A percentile compares a stretch with the other conserved stretches of the same genome.
These are phyloP conservation scores for Beroe forskalii DNA, from an alignment of 37 sponge, comb jelly and placozoan genomes.

Conservation along the genomic window DNA sequence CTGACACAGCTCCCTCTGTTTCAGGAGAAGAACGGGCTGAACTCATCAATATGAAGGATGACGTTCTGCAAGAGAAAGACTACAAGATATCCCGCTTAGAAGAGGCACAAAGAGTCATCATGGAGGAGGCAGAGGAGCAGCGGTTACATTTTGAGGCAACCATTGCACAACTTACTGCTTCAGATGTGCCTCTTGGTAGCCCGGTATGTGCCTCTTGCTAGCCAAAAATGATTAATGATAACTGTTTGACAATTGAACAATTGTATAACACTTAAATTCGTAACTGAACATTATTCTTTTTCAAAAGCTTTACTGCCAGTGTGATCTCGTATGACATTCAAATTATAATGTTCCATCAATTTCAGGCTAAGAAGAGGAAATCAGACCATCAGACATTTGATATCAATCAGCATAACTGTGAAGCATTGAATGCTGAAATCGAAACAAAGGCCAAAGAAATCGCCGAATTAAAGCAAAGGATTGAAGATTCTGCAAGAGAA, in stretches of 20 bases:
- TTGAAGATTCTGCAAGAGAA: neutral
- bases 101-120: neutral
- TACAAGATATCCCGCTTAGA: neutral
- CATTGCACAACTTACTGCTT: neutral
- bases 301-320: too few relatives aligned
- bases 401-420: neutral
- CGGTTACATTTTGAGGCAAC: neutral
- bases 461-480: neutral
- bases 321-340: too few relatives aligned
- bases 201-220: too few relatives aligned
- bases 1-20: too few relatives aligned
- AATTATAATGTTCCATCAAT: too few relatives aligned
- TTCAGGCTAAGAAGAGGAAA: constrained; percentile 43
- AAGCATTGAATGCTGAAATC: neutral
- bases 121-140: constrained; percentile 63
- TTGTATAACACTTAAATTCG: too few relatives aligned
- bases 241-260: too few relatives aligned
- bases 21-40: constrained; percentile 49
- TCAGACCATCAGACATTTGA: neutral
- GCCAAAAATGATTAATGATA: too few relatives aligned
- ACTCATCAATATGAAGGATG: neutral
- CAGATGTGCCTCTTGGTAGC: neutral
- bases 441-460: constrained; percentile 21
- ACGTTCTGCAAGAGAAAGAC: too few relatives aligned
- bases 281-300: too few relatives aligned